These are phyloP conservation scores for Emydocephalus ijimae DNA, from an alignment of 2,113 vertebrate species.

Conservation along the genomic window DNA sequence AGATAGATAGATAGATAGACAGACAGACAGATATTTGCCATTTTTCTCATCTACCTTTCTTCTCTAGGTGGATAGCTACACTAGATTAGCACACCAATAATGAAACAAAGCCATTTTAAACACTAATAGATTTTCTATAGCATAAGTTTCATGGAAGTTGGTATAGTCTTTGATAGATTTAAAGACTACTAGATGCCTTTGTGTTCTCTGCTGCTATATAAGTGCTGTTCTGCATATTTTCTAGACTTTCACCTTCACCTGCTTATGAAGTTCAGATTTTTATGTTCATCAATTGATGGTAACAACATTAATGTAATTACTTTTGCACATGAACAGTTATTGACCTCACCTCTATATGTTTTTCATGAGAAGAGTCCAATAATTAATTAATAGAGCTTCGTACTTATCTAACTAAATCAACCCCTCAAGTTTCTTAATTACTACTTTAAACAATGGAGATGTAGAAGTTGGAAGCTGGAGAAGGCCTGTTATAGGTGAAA, in stretches of 20 bases:
- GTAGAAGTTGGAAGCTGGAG: not conserved
- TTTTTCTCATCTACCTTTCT: not conserved
- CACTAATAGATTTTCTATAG: not conserved
- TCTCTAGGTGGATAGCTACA: not conserved
- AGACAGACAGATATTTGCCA: not conserved
- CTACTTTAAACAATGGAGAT: not conserved
- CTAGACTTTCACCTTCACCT: not conserved
- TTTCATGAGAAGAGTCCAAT: not conserved
- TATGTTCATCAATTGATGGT: not conserved
- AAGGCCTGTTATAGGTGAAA: not conserved
- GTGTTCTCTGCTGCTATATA: not conserved
- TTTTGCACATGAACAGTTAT: not conserved
- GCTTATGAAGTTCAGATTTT: not conserved
- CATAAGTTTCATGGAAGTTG: not conserved
- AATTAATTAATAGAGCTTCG: not conserved
- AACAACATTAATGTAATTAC: not conserved
- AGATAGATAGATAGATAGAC: not conserved
- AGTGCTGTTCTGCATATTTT: not conserved
- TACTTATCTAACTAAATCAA: not conserved
- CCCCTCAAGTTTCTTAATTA: not conserved
- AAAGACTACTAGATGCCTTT: not conserved
- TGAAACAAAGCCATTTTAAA: not conserved
- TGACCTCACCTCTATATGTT: not conserved
- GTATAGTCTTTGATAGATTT: not conserved
- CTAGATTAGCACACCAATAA: not conserved